phyloP scores from a whole-genome alignment of 2,113 vertebrate species.

The Blennius ocellaris region DNA sequence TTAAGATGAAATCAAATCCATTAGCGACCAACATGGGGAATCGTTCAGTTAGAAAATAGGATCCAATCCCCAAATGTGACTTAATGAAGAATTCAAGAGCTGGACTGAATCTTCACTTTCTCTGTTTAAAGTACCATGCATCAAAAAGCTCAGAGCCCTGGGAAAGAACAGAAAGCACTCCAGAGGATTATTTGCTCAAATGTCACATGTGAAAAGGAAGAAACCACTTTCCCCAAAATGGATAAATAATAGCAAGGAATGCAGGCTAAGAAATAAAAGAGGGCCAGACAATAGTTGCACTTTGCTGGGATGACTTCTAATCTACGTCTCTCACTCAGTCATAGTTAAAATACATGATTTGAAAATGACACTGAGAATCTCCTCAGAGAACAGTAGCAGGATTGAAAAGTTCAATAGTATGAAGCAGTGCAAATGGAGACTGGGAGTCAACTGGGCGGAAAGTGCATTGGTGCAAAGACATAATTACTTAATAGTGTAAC shows the following conservation, averaged over 20 bases:
- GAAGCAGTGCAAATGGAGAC: too few relatives aligned
- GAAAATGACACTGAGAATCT: too few relatives aligned
- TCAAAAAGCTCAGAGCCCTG: constrained; percentile 26
- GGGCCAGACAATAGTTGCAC: too few relatives aligned
- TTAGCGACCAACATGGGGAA: constrained; percentile 49
- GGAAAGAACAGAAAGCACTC: constrained; percentile 9
- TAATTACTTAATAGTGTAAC: neutral
- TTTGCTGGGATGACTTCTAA: too few relatives aligned
- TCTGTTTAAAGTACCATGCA: neutral
- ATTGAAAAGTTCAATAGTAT: too few relatives aligned
- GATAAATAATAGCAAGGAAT: too few relatives aligned
- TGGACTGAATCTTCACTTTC: constrained; percentile 11
- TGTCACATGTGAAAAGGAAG: constrained; percentile 3
- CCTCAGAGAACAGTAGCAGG: too few relatives aligned
- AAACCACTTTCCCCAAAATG: neutral
- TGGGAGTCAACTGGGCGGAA: neutral
- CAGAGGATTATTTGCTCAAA: constrained; percentile 8
- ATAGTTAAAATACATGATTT: too few relatives aligned
- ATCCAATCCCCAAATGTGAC: constrained; percentile 51
- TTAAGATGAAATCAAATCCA: constrained; percentile 54
- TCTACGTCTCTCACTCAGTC: too few relatives aligned
- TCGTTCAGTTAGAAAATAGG: constrained; percentile 48
- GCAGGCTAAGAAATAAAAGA: too few relatives aligned
- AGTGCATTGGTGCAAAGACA: neutral
- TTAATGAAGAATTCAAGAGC: constrained; percentile 34